Evolutionary conservation across 2,888 invertebrate species (phyloP), one percentile per base, ranked within the genome.

Genomic region (Enchytraeus crypticus): DNA sequence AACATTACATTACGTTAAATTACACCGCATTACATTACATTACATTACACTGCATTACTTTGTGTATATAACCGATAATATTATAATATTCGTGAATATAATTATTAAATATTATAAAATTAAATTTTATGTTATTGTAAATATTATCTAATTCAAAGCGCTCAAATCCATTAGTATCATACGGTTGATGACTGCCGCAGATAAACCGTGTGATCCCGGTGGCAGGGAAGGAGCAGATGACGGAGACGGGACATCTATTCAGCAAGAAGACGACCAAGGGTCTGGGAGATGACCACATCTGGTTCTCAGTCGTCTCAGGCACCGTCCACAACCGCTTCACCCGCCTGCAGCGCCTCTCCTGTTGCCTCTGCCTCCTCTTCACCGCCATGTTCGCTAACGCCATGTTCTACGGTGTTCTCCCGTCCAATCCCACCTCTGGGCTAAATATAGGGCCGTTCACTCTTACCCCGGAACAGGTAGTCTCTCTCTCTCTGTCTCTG

Each of bases 381-480:
- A 71, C 80, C 14, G 78, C 79, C 46, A 83, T 83, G 82, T 66
- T 83, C 61, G 78, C 80, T n/a, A 82, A 81, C 66, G 82, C 82
- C 51, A 78, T 83, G 79, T 83, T 80, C 74, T 83, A 82, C 69
- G 76, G 71, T n/a, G 67, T 63, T 21, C 73, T 59, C 59, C 71
- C 62, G 8, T 66, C 66, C 45, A 62, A 66, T 14, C 61, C 68
- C 1, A 45, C 63, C 14, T 73, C 73, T 38, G 73, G 74, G 1
- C 69, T 81, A 59, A 72, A 73, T 2, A 67, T 82, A 57, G 82
- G 82, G 5, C 82, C 82, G 5, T 80, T 82, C 69, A 73, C 76
- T 11, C 63, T 82, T 2, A 75, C 77, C 14, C 75, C 79, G 14
- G 78, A 79, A 70, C 80, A 81, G 76, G 81, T 81, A 59, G 64